Evolutionary conservation across 2,888 invertebrate species (phyloP).

Genomic region (Plagodis dolabraria): DNA sequence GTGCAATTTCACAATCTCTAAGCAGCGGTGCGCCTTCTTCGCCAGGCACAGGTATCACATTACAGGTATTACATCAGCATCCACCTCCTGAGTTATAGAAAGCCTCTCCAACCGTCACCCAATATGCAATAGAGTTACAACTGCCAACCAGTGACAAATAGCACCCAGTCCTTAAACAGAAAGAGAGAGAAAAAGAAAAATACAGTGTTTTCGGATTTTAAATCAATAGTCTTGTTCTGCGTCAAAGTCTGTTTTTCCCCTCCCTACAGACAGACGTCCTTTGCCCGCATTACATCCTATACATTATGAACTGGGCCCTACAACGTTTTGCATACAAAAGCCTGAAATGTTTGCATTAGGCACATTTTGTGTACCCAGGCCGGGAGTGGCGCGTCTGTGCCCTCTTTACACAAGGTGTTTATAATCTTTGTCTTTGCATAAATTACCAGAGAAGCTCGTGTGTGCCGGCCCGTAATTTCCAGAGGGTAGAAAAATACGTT

Average conservation of each 20-base stretch:
- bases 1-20: no score
- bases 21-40: no score
- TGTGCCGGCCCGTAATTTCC: constrained; percentile 3
- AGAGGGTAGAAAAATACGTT: constrained; percentile 11
- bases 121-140: no score
- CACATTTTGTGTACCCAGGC: constrained; percentile 14
- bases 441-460: constrained; percentile 9
- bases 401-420: constrained; percentile 19
- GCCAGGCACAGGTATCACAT: no score
- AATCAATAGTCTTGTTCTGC: no score
- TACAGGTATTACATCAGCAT: no score
- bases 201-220: no score
- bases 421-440: constrained; percentile 17
- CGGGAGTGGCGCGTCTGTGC: not conserved
- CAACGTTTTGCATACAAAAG: constrained; percentile 26
- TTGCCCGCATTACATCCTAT: constrained; percentile 13
- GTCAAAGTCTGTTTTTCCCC: constrained; percentile 3
- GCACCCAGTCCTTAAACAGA: no score
- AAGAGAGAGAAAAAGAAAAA: no score
- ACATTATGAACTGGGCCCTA: constrained; percentile 20
- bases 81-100: no score
- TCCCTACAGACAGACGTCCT: constrained; percentile 17
- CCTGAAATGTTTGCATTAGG: constrained; percentile 15
- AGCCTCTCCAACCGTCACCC: no score
- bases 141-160: no score